Conservation (phyloP, 2,113 vertebrate species). For the Crotalus helleri region DNA sequence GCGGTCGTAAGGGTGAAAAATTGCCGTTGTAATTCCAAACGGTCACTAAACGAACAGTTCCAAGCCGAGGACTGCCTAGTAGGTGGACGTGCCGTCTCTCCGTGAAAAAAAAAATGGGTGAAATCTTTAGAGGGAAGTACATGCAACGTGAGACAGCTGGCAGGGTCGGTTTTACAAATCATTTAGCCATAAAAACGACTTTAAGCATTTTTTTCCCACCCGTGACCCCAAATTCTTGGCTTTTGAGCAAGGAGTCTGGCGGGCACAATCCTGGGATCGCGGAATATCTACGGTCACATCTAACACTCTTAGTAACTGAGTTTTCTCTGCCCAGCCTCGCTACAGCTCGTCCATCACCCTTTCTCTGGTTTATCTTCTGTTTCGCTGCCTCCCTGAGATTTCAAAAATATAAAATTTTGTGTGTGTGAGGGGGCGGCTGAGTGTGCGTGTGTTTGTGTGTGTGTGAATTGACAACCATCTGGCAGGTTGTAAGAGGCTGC, state of each 20-base stretch:
- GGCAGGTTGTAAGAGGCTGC: not conserved
- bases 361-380: not conserved
- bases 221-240: too few relatives aligned
- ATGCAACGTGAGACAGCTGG: not conserved
- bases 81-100: not conserved
- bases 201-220: not conserved
- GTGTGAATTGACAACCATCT: too few relatives aligned
- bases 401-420: not conserved
- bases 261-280: too few relatives aligned
- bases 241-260: not conserved
- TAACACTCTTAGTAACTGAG: too few relatives aligned
- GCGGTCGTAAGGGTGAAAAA: too few relatives aligned
- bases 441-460: not conserved
- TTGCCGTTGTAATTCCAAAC: not conserved
- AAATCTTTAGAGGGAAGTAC: not conserved
- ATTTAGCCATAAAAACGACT: not conserved
- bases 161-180: not conserved
- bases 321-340: too few relatives aligned
- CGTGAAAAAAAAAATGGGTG: not conserved
- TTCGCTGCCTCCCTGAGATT: too few relatives aligned
- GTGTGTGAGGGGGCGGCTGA: too few relatives aligned
- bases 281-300: not conserved
- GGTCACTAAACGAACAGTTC: not conserved
- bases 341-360: fast-evolving
- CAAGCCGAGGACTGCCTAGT: too few relatives aligned